These are phyloP conservation scores for Neotoma lepida DNA, from an alignment of 2,113 vertebrate species.

Conservation along the genomic window DNA sequence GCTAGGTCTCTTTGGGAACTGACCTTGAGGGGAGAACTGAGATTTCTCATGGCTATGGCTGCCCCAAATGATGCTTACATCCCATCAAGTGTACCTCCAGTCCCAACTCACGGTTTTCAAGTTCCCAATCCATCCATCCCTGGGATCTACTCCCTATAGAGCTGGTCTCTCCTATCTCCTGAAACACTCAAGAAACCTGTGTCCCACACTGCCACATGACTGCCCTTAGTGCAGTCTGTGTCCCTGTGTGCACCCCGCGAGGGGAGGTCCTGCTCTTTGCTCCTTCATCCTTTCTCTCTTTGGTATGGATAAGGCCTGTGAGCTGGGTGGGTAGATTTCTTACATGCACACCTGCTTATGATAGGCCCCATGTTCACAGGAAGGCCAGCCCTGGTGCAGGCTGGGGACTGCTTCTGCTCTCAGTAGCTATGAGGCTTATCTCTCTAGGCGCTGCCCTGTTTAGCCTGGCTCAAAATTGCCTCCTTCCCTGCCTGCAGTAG, in stretches of 20 bases:
- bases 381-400: background rate
- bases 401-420: too few relatives aligned
- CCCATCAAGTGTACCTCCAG: background rate
- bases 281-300: background rate
- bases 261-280: too few relatives aligned
- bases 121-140: background rate
- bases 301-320: background rate
- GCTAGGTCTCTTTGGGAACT: background rate
- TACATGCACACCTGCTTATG: background rate
- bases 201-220: background rate
- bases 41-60: background rate
- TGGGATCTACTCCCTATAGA: background rate
- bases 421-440: background rate
- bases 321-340: background rate
- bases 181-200: background rate
- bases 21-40: background rate
- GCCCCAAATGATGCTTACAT: background rate
- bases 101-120: rapidly evolving
- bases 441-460: background rate
- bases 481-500: background rate
- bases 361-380: background rate
- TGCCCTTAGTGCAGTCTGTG: background rate
- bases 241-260: background rate
- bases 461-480: too few relatives aligned
- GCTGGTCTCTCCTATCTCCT: background rate